Evolutionary conservation across 2,888 invertebrate genomes (phyloP).

Genomic region (Apamea epomidion): DNA sequence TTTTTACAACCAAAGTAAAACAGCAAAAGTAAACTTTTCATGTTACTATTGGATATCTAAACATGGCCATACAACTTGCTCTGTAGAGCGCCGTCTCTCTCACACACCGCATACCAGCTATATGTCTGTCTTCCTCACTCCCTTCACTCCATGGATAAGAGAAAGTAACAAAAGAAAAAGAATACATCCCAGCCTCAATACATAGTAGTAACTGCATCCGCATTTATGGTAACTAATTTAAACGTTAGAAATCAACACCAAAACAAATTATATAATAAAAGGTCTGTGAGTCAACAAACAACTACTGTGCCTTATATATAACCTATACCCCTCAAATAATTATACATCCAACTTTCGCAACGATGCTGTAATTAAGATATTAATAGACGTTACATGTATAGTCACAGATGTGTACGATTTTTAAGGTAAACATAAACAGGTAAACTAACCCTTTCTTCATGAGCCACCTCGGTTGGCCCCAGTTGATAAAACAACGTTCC

Average conservation of each 20-base stretch:
- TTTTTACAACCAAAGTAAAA: constrained; percentile 69
- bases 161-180: constrained; percentile 90
- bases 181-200: constrained; percentile 84
- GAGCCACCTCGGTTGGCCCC: constrained; percentile 89
- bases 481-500: constrained; percentile 87
- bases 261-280: constrained; percentile 58
- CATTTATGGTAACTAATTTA: constrained; percentile 65
- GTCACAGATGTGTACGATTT: constrained; percentile 67
- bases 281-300: constrained; percentile 76
- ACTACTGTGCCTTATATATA: constrained; percentile 79
- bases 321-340: constrained; percentile 77
- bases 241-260: constrained; percentile 55
- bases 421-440: constrained; percentile 86
- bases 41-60: constrained; percentile 72
- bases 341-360: constrained; percentile 72
- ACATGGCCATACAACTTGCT: constrained; percentile 76
- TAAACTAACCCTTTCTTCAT: constrained; percentile 90
- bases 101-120: constrained; percentile 65
- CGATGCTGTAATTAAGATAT: constrained; percentile 72
- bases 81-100: constrained; percentile 83
- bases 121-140: constrained; percentile 82
- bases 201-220: constrained; percentile 75
- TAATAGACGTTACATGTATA: constrained; percentile 72
- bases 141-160: constrained; percentile 89
- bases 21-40: constrained; percentile 78